Base-by-base conservation (phyloP, 2,888 invertebrate species). In the Exocentrus adspersus region DNA sequence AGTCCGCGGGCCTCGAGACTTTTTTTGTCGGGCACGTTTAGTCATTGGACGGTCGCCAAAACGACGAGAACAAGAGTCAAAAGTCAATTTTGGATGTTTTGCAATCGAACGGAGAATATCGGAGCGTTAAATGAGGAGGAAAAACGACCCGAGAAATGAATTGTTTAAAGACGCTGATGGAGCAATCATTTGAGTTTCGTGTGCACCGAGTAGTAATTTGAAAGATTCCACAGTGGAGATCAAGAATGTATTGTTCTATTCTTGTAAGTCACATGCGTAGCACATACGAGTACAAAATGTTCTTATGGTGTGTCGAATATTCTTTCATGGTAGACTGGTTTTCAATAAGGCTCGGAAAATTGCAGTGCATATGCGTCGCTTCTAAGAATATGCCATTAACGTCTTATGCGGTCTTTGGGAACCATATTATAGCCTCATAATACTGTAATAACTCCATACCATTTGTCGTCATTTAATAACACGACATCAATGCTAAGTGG, bases 401-500 rank as follows among this genome's bases (percentile, higher is more conserved):
- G n/a, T 37, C 14, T 37, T 9, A 37, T 37, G 14, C n/a, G 37
- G 37, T 9, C 37, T 37, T 37, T n/a, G 37, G 6, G 12, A 24
- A 12, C 37, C 32, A 1, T 32, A 37, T 37, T 37, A 37, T 14
- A 12, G 37, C 37, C 5, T 12, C 37, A 37, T 37, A 37, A 37
- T 37, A 37, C 9, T 30, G n/a, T 37, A 37, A 37, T 46, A 10
- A 28, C 16, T 48, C 28, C 16, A 48, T 16, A 28, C 28, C 28
- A 14, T 16, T 28, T 48, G 48, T 48, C 48, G 48, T 28, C 48
- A 28, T 28, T 28, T 48, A 48, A 51, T 37, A n/a, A 51, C 28
- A 48, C 28, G 48, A 48, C 28, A 28, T 48, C 32, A 12, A 51
- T 51, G 32, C 19, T 17, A 51, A 51, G 51, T 32, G n/a, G 51